Conservation (phyloP, 2,797 vertebrate species). For the Brachymystax lenok region DNA sequence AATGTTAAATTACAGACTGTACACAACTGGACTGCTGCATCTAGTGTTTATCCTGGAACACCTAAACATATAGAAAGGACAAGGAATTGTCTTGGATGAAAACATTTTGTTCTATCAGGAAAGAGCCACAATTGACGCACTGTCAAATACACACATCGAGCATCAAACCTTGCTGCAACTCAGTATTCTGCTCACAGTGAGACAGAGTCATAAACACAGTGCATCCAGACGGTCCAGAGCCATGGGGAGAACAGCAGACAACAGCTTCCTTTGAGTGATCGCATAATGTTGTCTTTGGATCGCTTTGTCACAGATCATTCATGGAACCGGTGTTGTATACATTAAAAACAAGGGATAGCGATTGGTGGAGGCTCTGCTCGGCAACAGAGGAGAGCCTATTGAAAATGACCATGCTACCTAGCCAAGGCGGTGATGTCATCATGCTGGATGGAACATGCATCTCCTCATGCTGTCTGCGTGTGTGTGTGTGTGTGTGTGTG, state of each 20-base stretch:
- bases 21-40: slow-evolving; percentile 44
- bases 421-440: slow-evolving; percentile 76
- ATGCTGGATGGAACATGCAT: slow-evolving; percentile 59
- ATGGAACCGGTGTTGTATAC: slow-evolving; percentile 69
- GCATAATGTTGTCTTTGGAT: slow-evolving; percentile 71
- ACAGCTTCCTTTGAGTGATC: slow-evolving; percentile 41
- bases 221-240: slow-evolving; percentile 35
- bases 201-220: slow-evolving; percentile 55
- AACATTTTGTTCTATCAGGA: slow-evolving; percentile 50
- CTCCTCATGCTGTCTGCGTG: slow-evolving; percentile 55
- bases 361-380: slow-evolving; percentile 75
- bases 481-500: neutral
- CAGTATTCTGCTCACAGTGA: slow-evolving; percentile 48
- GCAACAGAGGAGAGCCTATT: slow-evolving; percentile 81
- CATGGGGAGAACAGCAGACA: slow-evolving; percentile 14
- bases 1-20: slow-evolving; percentile 60
- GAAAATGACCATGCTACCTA: slow-evolving; percentile 66
- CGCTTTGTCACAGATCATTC: slow-evolving; percentile 71
- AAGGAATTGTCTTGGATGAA: slow-evolving; percentile 39
- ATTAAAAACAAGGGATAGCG: slow-evolving; percentile 65
- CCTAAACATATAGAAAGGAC: slow-evolving; percentile 27
- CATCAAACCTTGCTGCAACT: slow-evolving; percentile 31
- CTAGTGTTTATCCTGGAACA: slow-evolving; percentile 54
- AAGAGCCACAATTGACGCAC: slow-evolving; percentile 45
- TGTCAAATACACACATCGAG: slow-evolving; percentile 50